Evolutionary conservation across 2,113 vertebrate genomes (phyloP), one percentile per base, ranked within the genome.

Genomic region (Sinosuthora webbiana): DNA sequence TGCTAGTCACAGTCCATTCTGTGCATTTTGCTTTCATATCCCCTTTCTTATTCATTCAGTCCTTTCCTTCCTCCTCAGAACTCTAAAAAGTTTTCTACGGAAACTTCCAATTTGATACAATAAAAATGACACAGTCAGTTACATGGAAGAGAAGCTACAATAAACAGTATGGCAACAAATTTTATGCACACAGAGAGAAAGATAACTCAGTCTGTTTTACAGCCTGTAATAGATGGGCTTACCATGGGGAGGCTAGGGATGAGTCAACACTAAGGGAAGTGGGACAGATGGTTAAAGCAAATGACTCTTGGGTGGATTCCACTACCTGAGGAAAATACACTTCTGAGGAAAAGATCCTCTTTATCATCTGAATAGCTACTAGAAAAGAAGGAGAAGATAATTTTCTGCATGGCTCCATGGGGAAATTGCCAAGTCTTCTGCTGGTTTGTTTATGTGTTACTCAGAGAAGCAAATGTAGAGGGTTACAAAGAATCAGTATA

Each of bases 231-330:
- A 85, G 91, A 95, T 80, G 50, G 59, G 57, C 50, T 88, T 85
- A 90, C 91, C 78, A 47, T 24, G 27, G 91, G 93, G 90, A 95
- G 27, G 67, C 82, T 83, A 70, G 73, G 45, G 39, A 95, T 95
- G 93, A 94, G 87, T 95, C 95, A 95, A 94, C 67, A 67, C 15
- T 28, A 85, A 69, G 55, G 90, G 84, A 95, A 95, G 75, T 77
- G 59, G 82, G 87, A 96, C 90, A 89, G 94, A 95, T 96, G 96
- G 94, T 93, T 95, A 55, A 87, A 95, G 95, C 82, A 95, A 96
- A 95, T 93, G 55, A 93, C 45, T 91, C 57, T 85, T 94, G 70
- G 55, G 75, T 74, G 82, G 84, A 88, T 95, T 95, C 93, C 78
- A 75, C 82, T 77, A 94, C 75, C 89, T 93, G 75, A 87, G 55